Base-by-base conservation (phyloP, 2,113 vertebrate species). In the Brachionichthys hirsutus region DNA sequence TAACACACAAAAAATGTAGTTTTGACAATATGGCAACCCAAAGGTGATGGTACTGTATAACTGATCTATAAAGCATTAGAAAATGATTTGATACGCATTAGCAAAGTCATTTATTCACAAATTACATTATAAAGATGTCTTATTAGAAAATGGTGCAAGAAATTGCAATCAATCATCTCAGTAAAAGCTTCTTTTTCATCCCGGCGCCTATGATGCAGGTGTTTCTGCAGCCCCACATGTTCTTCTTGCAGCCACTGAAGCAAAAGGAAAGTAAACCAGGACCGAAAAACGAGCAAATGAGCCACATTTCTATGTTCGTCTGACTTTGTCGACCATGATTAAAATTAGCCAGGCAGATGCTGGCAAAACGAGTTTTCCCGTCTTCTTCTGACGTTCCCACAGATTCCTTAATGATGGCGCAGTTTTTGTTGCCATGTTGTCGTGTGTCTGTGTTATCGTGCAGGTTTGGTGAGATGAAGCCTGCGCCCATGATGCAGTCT, bases 381-480 rank as follows among this genome's bases (percentile, higher is more conserved):
- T 57, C 61, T 73, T 57, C 62, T 46, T 60, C 47, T 69, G 65
- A 59, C 84, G 56, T 71, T 81, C 56, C 62, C 63, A 70, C 63
- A 69, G 58, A 81, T 73, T 62, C 67, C 58, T 83, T 87, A 78
- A 75, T 73, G 77, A 73, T 65, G 19, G 62, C 22, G 38, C 65
- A 46, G 51, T 62, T 82, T 81, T 62, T 58, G 73, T 51, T 62
- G 45, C 62, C 64, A 70, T 69, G 74, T 83, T 78, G 63, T 80
- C 40, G 54, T 67, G 74, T 67, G 63, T 75, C 63, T 75, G 50
- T 77, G 69, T 79, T 75, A 48, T 76, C 2, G 70, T 62, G 77
- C 75, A 70, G 70, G 73, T 86, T 87, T 83, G 80, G 67, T 73
- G 80, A 77, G 77, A 79, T 50, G 59, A 45, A 75, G 81, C 70